A percentile compares a stretch with the other conserved stretches of the same genome.
These are phyloP conservation scores for Oithona nana DNA, from an alignment of 2,888 invertebrate species.

Conservation along the genomic window DNA sequence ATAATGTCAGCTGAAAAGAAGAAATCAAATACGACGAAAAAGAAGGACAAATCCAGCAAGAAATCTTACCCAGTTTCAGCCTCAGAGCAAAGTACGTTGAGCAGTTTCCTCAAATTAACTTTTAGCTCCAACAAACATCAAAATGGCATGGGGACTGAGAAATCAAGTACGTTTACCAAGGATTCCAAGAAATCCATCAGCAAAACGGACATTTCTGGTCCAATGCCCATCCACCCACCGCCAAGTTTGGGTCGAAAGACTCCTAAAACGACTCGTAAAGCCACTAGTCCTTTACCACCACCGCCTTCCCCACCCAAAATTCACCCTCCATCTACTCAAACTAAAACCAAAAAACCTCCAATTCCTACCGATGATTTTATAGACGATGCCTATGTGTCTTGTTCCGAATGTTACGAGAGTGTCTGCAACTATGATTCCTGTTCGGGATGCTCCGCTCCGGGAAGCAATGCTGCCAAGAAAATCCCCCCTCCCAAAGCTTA, in stretches of 20 bases:
- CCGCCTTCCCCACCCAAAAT: neutral
- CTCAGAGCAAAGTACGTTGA: constrained; percentile 6
- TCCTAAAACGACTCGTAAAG: neutral
- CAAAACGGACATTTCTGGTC: neutral
- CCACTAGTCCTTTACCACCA: neutral
- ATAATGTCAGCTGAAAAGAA: constrained; percentile 63
- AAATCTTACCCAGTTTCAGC: neutral
- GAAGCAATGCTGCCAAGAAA: neutral
- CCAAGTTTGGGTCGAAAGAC: neutral
- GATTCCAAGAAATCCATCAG: neutral
- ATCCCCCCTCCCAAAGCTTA: neutral
- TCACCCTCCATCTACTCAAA: neutral
- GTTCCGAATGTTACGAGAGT: constrained; percentile 8
- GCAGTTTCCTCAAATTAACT: constrained; percentile 8
- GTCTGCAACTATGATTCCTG: constrained; percentile 2
- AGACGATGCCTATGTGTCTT: constrained; percentile 41
- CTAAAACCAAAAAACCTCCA: neutral
- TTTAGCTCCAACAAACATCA: neutral
- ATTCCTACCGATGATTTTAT: constrained; percentile 26
- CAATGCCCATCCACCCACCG: constrained; percentile 2
- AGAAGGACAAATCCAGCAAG: neutral
- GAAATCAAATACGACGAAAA: neutral
- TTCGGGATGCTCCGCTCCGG: neutral
- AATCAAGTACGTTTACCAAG: neutral
- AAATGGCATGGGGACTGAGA: neutral